Percentiles rank a stretch among this genome's conserved stretches.
phyloP scores from a whole-genome alignment of 2,888 invertebrate species.

The Pseudeuparius sepicola region DNA sequence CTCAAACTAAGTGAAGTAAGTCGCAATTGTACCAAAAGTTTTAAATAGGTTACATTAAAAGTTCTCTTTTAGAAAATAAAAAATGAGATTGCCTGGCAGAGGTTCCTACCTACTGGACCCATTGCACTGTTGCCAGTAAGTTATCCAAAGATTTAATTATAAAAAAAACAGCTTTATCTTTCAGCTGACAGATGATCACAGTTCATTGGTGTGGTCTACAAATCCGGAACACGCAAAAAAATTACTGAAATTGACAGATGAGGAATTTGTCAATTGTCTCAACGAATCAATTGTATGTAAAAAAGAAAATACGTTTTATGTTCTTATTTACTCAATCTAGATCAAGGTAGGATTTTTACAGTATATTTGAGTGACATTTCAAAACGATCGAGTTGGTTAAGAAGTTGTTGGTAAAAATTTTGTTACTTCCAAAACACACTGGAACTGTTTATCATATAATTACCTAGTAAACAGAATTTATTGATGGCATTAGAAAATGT shows the following conservation, averaged over 20 bases:
- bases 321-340: no score
- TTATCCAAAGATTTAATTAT: no score
- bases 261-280: conserved; percentile 77
- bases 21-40: conserved; percentile 1
- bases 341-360: no score
- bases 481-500: no score
- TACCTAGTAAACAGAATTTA: no score
- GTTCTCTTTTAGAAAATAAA: conserved; percentile 44
- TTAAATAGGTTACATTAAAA: neutral
- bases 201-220: conserved; percentile 94
- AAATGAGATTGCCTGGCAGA: conserved; percentile 91
- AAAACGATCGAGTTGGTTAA: no score
- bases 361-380: no score
- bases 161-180: no score
- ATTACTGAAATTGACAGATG: conserved; percentile 57
- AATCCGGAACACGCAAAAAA: conserved; percentile 63
- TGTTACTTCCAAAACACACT: no score
- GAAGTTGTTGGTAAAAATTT: no score
- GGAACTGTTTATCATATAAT: no score
- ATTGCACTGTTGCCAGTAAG: conserved; percentile 79
- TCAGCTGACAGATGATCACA: conserved; percentile 58
- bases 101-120: conserved; percentile 87
- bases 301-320: neutral
- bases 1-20: conserved; percentile 67
- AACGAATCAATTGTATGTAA: conserved; percentile 72